Percentiles rank a stretch among this genome's conserved stretches.
Evolutionary conservation across 2,888 invertebrate species (phyloP).

Genomic region (Neoitamus cyanurus): DNA sequence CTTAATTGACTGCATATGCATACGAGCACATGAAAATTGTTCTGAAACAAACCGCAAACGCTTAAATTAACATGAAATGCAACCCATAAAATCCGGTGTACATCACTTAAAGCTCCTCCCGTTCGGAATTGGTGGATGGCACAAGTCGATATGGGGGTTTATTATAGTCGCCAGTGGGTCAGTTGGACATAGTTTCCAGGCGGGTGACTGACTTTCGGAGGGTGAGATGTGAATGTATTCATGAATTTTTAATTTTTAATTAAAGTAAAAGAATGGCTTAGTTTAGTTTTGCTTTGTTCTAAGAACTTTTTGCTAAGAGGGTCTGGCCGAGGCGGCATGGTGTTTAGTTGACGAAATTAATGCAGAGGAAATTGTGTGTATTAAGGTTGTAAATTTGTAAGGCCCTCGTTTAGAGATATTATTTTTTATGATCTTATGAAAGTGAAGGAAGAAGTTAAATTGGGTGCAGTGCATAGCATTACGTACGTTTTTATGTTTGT

Average conservation of each 20-base stretch:
- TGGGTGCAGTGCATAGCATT: too few relatives aligned
- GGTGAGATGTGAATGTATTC: background rate
- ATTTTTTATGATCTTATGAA: too few relatives aligned
- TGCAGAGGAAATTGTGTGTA: too few relatives aligned
- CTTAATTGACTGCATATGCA: conserved; percentile 1
- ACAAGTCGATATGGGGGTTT: background rate
- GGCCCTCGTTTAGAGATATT: too few relatives aligned
- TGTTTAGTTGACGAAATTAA: too few relatives aligned
- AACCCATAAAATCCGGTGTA: background rate
- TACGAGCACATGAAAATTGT: background rate
- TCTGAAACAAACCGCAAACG: background rate
- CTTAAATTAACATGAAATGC: background rate
- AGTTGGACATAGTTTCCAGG: background rate
- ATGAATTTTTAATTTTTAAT: background rate
- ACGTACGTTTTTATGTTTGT: too few relatives aligned
- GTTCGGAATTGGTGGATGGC: background rate
- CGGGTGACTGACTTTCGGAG: background rate
- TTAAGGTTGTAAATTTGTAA: too few relatives aligned
- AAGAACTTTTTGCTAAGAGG: background rate
- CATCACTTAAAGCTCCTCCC: background rate
- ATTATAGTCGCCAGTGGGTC: background rate
- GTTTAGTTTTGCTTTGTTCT: background rate
- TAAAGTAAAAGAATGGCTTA: background rate
- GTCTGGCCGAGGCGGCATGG: too few relatives aligned
- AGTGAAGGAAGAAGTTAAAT: too few relatives aligned